These are phyloP conservation scores for Vombatus ursinus DNA, from an alignment of 2,113 vertebrate genomes.

Conservation along the genomic window DNA sequence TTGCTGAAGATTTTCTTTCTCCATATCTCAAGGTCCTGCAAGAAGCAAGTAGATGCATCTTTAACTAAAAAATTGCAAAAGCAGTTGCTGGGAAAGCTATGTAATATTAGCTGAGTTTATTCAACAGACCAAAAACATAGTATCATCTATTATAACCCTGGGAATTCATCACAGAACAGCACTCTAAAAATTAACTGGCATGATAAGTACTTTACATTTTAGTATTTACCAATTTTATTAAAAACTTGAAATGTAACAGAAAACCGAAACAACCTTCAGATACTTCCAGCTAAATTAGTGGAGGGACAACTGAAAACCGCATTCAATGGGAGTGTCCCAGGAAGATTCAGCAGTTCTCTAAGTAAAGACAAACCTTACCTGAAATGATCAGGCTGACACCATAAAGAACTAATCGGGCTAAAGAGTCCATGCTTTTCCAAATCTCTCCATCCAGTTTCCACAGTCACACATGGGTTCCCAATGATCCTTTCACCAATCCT, in stretches of 20 bases:
- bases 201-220: neutral
- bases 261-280: conserved; percentile 27
- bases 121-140: neutral
- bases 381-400: conserved; percentile 84
- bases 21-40: neutral
- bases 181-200: conserved; percentile 6
- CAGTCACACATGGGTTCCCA: conserved; percentile 78
- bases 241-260: conserved; percentile 1
- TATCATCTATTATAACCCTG: neutral
- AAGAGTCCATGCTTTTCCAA: conserved; percentile 85
- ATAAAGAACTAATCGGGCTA: conserved; percentile 82
- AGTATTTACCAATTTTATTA: neutral
- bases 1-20: conserved; percentile 40
- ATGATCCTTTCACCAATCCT: conserved; percentile 68
- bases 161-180: neutral
- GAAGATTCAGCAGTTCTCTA: neutral
- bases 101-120: neutral
- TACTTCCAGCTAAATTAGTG: conserved; percentile 1
- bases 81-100: conserved; percentile 25
- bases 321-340: neutral
- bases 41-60: conserved; percentile 28
- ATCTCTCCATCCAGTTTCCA: conserved; percentile 86
- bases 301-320: neutral
- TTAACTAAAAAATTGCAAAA: conserved; percentile 15
- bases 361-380: conserved; percentile 82